Evolutionary conservation across 2,888 invertebrate genomes (phyloP), one percentile per base, ranked within the genome.

Genomic region (Euplagia quadripunctaria): DNA sequence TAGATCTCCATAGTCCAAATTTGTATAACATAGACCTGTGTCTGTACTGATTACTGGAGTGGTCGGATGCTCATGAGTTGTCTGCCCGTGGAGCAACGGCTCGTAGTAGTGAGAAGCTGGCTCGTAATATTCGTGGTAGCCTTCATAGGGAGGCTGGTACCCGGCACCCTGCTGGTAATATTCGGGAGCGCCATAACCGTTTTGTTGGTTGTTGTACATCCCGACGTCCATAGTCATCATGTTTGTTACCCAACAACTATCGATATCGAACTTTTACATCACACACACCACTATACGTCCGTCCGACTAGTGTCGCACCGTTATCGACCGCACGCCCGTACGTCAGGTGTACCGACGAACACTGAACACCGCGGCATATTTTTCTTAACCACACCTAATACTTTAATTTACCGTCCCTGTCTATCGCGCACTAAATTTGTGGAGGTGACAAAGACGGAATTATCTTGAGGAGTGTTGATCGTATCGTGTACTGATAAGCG

Each of bases 1-100:
- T 73, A 93, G 79, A 76, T 96, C 88, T 6, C 97, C 97, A 86
- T 98, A 98, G 92, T 99, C 98, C 85, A 99, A 94, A 91, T 98
- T 98, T 0, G 98, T 98, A 91, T 99, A 99, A 91, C 98, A 98
- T 75, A 99, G 96, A 0, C 98, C 98, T 64, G 98, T 97, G 87
- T 98, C 98, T 1, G 98, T 97, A 88, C 97, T 98, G 83, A 98
- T 98, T 66, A 98, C 98, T 17, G 97, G 96, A 5, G 97, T 94
- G 0, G 96, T 91, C 41, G 96, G 94, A 73, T 95, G 96, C 70
- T 94, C 94, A 72, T 92, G 93, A 71, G 94, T 87, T 46, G 93
- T 90, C 73, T 96, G 95, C 78, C 95, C 90, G 80, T 93, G 91
- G 69, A 96, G 87, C 71, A 96, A 89, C 11, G 94, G 93, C 77